phyloP scores from a whole-genome alignment of 2,888 invertebrate genomes.

The Andrena hattorfiana region DNA sequence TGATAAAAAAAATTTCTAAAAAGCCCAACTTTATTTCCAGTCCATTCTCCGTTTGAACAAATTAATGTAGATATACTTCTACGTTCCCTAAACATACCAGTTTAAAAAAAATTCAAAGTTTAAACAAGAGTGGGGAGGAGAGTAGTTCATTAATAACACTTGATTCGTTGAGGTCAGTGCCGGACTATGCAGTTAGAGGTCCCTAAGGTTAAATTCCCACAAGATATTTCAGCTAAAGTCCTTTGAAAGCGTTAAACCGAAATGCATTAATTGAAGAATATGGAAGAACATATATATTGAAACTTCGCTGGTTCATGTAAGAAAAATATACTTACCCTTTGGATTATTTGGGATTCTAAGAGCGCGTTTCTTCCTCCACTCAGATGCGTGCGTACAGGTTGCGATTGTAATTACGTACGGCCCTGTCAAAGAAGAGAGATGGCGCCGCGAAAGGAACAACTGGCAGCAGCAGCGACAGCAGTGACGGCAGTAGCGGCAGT shows the following conservation, averaged over 20 bases:
- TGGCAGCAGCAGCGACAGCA: slow-evolving; percentile 45
- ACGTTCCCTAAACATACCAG: background rate
- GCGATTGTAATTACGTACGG: slow-evolving; percentile 22
- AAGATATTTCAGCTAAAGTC: no score
- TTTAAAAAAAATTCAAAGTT: background rate
- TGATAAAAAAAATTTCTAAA: slow-evolving; percentile 31
- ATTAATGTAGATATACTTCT: background rate
- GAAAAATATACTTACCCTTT: no score
- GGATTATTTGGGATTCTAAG: no score
- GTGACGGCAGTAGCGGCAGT: slow-evolving; percentile 51
- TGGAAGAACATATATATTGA: no score
- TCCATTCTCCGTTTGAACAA: background rate
- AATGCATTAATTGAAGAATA: no score
- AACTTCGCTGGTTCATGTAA: no score
- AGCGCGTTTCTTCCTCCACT: background rate
- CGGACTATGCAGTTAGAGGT: no score
- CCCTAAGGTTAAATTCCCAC: no score
- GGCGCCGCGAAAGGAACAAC: slow-evolving; percentile 56
- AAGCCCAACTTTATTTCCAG: background rate
- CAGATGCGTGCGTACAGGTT: background rate
- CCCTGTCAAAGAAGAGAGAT: slow-evolving; percentile 52
- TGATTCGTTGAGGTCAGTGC: no score
- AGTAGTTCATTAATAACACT: no score
- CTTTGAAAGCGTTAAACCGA: no score
- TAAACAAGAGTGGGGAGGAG: background rate